A percentile compares a stretch with the other conserved stretches of the same genome.
Evolutionary conservation across 2,113 vertebrate species (phyloP).

Genomic region (Tamias sibiricus): DNA sequence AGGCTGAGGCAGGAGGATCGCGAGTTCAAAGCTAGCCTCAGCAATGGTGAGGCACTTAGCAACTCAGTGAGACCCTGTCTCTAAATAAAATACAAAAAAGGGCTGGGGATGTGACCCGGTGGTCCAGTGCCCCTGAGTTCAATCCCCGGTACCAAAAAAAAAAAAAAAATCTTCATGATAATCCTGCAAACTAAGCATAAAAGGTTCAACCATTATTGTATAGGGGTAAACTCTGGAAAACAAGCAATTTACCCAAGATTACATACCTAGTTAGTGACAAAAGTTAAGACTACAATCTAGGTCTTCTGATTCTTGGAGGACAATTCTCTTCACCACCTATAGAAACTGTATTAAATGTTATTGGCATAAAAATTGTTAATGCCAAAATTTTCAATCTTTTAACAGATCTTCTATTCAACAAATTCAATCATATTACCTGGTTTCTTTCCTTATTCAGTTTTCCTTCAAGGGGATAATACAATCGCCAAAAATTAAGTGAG

Average conservation of each 20-base stretch:
- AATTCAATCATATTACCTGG: background rate
- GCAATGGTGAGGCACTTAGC: no score
- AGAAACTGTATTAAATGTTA: slow-evolving; percentile 4
- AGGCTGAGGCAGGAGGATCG: no score
- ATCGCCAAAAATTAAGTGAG: background rate
- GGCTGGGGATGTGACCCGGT: no score
- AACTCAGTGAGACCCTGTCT: no score
- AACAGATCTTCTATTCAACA: background rate
- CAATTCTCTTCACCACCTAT: background rate
- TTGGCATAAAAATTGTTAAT: background rate
- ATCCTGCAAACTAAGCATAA: background rate
- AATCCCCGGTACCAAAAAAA: no score
- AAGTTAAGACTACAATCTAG: background rate
- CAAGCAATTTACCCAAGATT: background rate
- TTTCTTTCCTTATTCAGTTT: background rate
- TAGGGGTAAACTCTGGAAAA: background rate
- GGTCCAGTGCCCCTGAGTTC: no score
- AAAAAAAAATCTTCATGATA: background rate
- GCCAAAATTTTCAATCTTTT: background rate
- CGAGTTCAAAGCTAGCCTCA: no score
- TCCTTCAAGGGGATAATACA: background rate
- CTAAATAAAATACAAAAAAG: no score
- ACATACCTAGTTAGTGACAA: background rate
- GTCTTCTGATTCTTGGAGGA: background rate
- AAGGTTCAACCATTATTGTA: background rate